These are phyloP conservation scores for Stigmatopora nigra DNA, from an alignment of 2,113 vertebrate species.

Conservation along the genomic window DNA sequence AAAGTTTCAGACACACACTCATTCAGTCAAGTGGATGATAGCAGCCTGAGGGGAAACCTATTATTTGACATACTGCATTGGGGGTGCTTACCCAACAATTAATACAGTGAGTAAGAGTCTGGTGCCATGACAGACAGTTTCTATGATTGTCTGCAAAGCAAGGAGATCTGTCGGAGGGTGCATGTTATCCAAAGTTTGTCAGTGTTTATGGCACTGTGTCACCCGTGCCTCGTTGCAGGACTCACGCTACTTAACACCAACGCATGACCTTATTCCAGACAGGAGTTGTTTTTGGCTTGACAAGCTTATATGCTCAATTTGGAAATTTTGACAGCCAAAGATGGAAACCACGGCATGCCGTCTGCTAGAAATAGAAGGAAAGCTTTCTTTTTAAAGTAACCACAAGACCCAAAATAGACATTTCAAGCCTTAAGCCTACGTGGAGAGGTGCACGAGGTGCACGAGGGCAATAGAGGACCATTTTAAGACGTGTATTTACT, in stretches of 20 bases:
- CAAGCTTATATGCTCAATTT: constrained; percentile 36
- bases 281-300: constrained; percentile 19
- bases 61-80: constrained; percentile 25
- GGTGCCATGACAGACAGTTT: constrained; percentile 25
- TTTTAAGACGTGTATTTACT: constrained; percentile 47
- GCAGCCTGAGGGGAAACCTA: constrained; percentile 25
- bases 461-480: constrained; percentile 17
- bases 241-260: constrained; percentile 32
- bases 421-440: constrained; percentile 30
- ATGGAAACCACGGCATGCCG: constrained; percentile 40
- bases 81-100: constrained; percentile 23
- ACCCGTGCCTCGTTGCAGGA: constrained; percentile 14
- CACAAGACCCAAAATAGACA: constrained; percentile 47
- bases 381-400: constrained; percentile 49
- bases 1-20: constrained; percentile 47
- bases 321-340: constrained; percentile 40
- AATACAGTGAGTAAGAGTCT: constrained; percentile 12
- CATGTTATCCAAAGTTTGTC: background rate
- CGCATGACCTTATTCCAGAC: constrained; percentile 35
- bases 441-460: constrained; percentile 31
- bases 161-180: background rate
- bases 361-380: constrained; percentile 43
- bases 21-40: constrained; percentile 36
- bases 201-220: background rate
- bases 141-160: constrained; percentile 22